These are phyloP conservation scores for Casuarius casuarius DNA, from an alignment of 2,113 vertebrate species.

Conservation along the genomic window DNA sequence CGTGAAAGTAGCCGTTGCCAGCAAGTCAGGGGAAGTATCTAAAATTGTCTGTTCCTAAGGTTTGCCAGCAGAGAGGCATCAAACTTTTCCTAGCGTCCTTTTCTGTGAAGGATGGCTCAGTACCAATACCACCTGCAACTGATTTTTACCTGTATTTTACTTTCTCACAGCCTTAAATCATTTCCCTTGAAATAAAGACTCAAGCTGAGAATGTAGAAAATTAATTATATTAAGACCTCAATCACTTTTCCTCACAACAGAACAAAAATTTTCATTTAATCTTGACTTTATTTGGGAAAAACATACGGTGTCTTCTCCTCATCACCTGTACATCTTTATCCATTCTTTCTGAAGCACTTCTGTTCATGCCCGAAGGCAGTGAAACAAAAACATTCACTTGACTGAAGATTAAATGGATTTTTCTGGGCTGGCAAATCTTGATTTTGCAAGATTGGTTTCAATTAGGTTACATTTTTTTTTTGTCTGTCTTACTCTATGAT, in stretches of 20 bases:
- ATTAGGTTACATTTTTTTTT: constrained; percentile 26
- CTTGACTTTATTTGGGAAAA: constrained; percentile 1
- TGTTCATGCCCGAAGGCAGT: constrained; percentile 6
- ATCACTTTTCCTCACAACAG: background rate
- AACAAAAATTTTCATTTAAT: background rate
- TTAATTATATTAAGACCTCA: background rate
- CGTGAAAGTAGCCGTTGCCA: background rate
- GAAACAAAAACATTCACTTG: background rate
- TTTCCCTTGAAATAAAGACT: background rate
- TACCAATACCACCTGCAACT: background rate
- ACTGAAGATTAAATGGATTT: background rate
- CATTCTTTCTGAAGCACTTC: background rate
- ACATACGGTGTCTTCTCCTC: background rate
- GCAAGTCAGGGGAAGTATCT: background rate
- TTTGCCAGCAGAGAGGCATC: background rate
- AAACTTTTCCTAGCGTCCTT: background rate
- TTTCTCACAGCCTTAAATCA: background rate
- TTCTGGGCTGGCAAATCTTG: constrained; percentile 22
- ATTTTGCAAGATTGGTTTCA: constrained; percentile 31
- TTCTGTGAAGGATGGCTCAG: background rate
- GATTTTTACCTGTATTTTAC: background rate
- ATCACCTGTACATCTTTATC: background rate
- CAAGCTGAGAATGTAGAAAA: background rate
- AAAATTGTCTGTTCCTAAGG: background rate
- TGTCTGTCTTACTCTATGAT: background rate